Evolutionary conservation across 1,140 invertebrate genomes (phyloP), one percentile per base, ranked within the genome.

Genomic region (Drosophila teissieri): DNA sequence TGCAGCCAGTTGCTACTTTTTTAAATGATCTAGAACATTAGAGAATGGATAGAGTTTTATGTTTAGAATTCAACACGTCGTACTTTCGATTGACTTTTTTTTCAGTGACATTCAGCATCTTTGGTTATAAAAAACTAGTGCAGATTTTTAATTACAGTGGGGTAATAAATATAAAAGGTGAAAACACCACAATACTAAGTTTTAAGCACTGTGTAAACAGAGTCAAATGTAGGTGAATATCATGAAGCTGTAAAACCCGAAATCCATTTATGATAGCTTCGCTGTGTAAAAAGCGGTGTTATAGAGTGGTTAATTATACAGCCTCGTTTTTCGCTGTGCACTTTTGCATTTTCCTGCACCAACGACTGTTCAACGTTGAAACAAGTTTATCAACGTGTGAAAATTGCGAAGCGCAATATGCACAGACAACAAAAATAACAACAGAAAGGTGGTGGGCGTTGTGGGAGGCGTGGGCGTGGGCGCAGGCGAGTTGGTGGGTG

Each of bases 311-410:
- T 27, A 17, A 55, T 61, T 39, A 8, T 27, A 6, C 24, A 55
- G 22, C 24, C 34, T 14, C 7, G 31, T 65, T 68, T 69, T 53
- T 67, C 42, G 12, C 12, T 2, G n/a, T 55, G 64, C 42, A 31
- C 19, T n/a, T 34, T 48, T 34, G 34, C 37, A 70, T 22, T 34
- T 65, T 54, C 34, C 58, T 52, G 42, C 17, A 48, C 37, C 64
- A 42, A 57, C 54, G 55, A 51, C 68, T 77, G 82, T 60, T 65
- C 73, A 67, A 67, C 69, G 69, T 55, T 76, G 75, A 88, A 84
- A 84, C 76, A 89, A 88, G 84, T 89, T 88, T 89, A 88, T 88
- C 84, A 89, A 84, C 73, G 77, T 89, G 85, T 89, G 84, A 89
- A 90, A 89, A 89, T 78, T 77, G 73, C 70, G 57, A 78, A 74